phyloP scores from a whole-genome alignment of 2,797 vertebrate genomes.

The Pseudochromis fuscus region DNA sequence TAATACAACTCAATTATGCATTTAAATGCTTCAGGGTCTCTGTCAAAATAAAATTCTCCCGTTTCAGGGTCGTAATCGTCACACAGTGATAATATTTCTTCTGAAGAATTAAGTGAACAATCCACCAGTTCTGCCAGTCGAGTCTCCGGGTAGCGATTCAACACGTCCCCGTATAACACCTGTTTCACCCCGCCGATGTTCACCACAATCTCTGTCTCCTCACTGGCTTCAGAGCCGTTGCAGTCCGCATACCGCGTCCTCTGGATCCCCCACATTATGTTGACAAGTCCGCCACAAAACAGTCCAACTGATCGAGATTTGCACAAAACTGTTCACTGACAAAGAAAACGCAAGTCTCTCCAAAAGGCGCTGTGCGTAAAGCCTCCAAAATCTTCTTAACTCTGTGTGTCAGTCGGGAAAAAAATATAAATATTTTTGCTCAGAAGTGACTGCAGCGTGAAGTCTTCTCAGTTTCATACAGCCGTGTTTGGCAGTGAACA shows the following conservation, averaged over 20 bases:
- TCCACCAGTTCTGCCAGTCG: conserved; percentile 91
- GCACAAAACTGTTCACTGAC: conserved; percentile 10
- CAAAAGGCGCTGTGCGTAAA: conserved; percentile 51
- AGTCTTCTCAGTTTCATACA: conserved; percentile 53
- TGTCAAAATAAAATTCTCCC: conserved; percentile 96
- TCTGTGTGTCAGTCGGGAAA: neutral
- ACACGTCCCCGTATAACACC: conserved; percentile 88
- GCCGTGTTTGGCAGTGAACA: conserved; percentile 62
- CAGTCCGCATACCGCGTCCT: conserved; percentile 84
- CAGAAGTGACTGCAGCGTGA: conserved; percentile 43
- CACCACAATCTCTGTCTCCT: conserved; percentile 90
- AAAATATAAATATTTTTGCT: conserved; percentile 26
- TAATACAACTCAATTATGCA: conserved; percentile 94
- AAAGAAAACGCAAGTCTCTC: conserved; percentile 25
- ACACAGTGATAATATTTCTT: conserved; percentile 90
- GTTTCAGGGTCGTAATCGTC: conserved; percentile 95
- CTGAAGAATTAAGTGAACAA: conserved; percentile 84
- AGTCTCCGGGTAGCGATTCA: conserved; percentile 92
- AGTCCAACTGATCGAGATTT: neutral
- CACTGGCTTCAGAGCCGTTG: conserved; percentile 84
- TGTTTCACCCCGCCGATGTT: conserved; percentile 96
- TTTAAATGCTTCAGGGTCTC: conserved; percentile 95
- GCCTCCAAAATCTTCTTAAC: neutral
- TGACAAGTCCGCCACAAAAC: conserved; percentile 35
- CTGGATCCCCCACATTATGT: conserved; percentile 83